Base-by-base conservation (phyloP, 1,140 invertebrate species). In the Pinna nobilis region DNA sequence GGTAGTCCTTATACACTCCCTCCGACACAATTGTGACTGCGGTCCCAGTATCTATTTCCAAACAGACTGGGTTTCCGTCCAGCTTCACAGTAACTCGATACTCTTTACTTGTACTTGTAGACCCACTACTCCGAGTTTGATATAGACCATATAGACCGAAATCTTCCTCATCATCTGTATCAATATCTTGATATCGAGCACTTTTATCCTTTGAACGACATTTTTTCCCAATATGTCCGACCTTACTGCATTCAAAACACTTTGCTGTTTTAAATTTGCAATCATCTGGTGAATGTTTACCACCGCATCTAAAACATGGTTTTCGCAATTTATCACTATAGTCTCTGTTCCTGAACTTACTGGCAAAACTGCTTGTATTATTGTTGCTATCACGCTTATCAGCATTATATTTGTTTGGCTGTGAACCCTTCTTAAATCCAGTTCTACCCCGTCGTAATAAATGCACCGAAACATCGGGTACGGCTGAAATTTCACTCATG, bases 41-140 rank as follows among this genome's bases (percentile, higher is more conserved):
- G 50, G 53, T 65, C 37, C 70, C 60, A 20, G 70, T 72, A 28
- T 65, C 70, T 28, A 65, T 15, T 37, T 50, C 57, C 30, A 70
- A 15, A 9, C 6, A 13, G 25, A 37, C 7, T 23, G 13, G 18
- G 0, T 37, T 20, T 35, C 32, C 30, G 30, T 60, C 13, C 11
- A 23, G 9, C 11, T 60, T 9, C 4, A 39, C 11, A 4, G 39
- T 60, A 11, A 60, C 39, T 11, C 32, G 33, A 39, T 39, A 30
- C 9, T n/a, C 51, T 35, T 60, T 60, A 7, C 11, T 37, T 6
- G 39, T n/a, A 60, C 39, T 60, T n/a, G 15, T 28, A 7, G 28
- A 13, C 33, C 0, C 15, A n/a, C n/a, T n/a, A n/a, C n/a, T n/a
- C n/a, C n/a, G n/a, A n/a, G n/a, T n/a, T n/a, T n/a, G n/a, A n/a